Percentiles rank a stretch among this genome's conserved stretches.
Evolutionary conservation across 2,888 invertebrate species (phyloP).

Genomic region (Micoletzkya japonica): DNA sequence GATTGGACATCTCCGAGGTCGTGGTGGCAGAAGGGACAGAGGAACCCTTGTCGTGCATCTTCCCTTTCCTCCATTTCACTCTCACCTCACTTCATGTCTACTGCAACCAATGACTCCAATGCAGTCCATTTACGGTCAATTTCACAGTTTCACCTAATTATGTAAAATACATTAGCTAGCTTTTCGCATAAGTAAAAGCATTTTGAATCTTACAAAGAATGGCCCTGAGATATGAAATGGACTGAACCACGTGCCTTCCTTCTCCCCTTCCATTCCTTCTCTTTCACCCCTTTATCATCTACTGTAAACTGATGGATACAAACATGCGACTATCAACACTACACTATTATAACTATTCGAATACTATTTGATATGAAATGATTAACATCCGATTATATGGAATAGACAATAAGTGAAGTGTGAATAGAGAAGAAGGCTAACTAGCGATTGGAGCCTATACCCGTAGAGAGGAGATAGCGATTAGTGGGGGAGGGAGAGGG

Average conservation of each 20-base stretch:
- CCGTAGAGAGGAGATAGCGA: not conserved
- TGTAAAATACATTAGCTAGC: too few species aligned
- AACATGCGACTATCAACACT: too few species aligned
- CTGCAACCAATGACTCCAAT: not conserved
- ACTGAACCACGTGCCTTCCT: too few species aligned
- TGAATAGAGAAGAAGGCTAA: not conserved
- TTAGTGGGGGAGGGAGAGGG: not conserved
- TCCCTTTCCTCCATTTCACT: not conserved
- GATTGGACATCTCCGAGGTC: constrained; percentile 22
- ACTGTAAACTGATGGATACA: too few species aligned
- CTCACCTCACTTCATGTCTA: not conserved
- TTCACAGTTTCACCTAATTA: too few species aligned
- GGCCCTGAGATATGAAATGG: too few species aligned
- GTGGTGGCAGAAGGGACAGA: constrained; percentile 27
- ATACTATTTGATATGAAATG: not conserved
- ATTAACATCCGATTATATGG: not conserved
- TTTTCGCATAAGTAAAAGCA: too few species aligned
- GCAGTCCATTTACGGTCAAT: too few species aligned
- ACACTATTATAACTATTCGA: too few species aligned
- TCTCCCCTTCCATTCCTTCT: too few species aligned
- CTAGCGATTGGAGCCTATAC: not conserved
- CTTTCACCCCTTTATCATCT: too few species aligned
- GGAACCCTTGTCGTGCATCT: constrained; percentile 16
- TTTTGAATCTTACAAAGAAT: too few species aligned
- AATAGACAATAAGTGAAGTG: not conserved